Evolutionary conservation across 2,888 invertebrate species (phyloP).

Genomic region (Sylvicola cinctus): DNA sequence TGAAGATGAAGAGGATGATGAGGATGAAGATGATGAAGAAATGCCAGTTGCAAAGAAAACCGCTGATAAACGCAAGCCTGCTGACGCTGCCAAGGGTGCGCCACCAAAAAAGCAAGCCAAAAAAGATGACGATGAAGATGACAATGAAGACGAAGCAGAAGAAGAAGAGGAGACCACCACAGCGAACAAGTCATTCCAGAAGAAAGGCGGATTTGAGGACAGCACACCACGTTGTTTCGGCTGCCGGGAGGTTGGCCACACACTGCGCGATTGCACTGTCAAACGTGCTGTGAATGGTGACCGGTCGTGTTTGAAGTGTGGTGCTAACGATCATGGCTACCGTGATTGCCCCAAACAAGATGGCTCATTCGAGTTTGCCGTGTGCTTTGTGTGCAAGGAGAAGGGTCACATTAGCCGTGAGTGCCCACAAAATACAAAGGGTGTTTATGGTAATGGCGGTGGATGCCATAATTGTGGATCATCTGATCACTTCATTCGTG

Average conservation of each 20-base stretch:
- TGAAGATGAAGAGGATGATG: background rate
- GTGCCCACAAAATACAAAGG: conserved; percentile 2
- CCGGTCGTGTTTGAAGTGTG: conserved; percentile 4
- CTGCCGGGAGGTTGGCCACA: conserved; percentile 3
- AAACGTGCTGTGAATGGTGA: background rate
- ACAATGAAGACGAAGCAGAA: background rate
- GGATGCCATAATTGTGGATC: conserved; percentile 3
- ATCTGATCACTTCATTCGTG: conserved; percentile 4
- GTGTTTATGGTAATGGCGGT: background rate
- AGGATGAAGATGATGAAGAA: background rate
- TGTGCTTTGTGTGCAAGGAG: conserved; percentile 4
- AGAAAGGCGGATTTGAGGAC: background rate
- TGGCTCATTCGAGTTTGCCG: conserved; percentile 2
- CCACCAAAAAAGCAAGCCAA: background rate
- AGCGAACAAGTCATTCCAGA: background rate
- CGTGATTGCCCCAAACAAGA: conserved; percentile 3
- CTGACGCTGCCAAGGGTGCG: background rate
- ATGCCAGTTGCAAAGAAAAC: background rate
- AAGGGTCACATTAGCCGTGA: conserved; percentile 4
- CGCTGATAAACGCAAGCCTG: background rate
- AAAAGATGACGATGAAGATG: background rate
- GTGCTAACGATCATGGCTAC: conserved; percentile 4
- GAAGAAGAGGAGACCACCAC: background rate
- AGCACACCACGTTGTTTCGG: background rate
- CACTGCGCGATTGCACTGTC: conserved; percentile 1